Evolutionary conservation across 2,888 invertebrate genomes (phyloP), one percentile per base, ranked within the genome.

Genomic region (Cantharis nigra): DNA sequence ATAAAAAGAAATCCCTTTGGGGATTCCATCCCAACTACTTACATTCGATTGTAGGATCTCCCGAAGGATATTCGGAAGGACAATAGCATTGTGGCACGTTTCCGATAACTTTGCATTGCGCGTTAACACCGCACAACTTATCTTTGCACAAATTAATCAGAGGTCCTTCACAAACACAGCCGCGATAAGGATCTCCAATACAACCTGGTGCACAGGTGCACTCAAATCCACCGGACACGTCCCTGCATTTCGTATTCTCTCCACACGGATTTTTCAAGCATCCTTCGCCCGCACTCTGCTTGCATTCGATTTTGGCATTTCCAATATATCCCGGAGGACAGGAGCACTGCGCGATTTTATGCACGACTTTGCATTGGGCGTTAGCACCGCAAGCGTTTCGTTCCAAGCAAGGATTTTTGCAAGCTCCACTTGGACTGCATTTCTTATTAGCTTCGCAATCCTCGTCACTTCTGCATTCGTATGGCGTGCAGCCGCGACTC

Each of bases 31-130:
- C 49, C 5, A 18, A 26, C 3, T 82, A 92, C 94, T 92, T 90
- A 97, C 97, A 97, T 92, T 95, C 94, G 84, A 94, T 92, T 85
- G 94, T 93, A 20, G 97, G 95, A 90, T 97, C 95, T 75, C 97
- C 97, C 79, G 93, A 91, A 70, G 97, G 96, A 89, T 92, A 94
- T 85, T 93, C 93, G 49, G 93, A 90, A 71, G 97, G 96, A 86
- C 97, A 97, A 86, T 94, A 95, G 86, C 97, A 97, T 85, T 95
- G 93, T 0, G 95, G 92, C 84, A 92, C 92, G 78, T 91, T 90
- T 65, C 91, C 91, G 79, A 92, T 90, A 64, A 95, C 92, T 81
- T 93, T 92, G 86, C 97, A 97, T 72, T 92, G 92, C 2, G 97
- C 97, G 85, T 96, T 96, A 49, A 91, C 90, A 16, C 97, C 97